Evolutionary conservation across 1,140 invertebrate species (phyloP), one percentile per base, ranked within the genome.

Genomic region (Cydia pomonella): DNA sequence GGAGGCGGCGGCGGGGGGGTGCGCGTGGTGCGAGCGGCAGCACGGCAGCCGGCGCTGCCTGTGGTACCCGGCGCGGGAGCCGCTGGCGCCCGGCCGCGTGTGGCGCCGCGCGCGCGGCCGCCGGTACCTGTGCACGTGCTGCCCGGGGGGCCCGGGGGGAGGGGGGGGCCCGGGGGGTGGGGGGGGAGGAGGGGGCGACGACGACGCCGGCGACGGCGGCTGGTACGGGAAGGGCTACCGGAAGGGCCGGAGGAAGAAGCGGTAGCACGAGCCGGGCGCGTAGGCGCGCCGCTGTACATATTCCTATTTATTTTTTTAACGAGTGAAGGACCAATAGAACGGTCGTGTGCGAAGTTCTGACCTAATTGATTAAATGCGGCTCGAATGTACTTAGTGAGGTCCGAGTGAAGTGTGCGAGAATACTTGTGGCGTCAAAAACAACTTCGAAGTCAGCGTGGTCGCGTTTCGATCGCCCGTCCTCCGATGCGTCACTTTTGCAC

Each of bases 201-300:
- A 2, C 2, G 16, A 63, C 27, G 72, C 16, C 53, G 74, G 73
- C 38, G 73, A 72, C 21, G 88, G 75, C 0, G 94, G 94, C 9
- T 95, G 94, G 94, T 95, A 94, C 83, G 94, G 94, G 38, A 94
- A 94, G 83, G 94, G 94, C 29, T 94, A 94, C 77, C 90, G 92
- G 75, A 94, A 94, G 82, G 93, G 91, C 73, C 84, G 91, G 69
- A 86, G 88, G 76, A 80, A 88, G 50, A 84, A 82, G 76, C 87
- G 84, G 75, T 81, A 79, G 79, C 77, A 38, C 25, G 73, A 12
- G 74, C 73, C 66, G 7, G 44, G 38, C 63, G 64, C 74, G 16
- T 79, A 77, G 77, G 77, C 77, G 77, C 82, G 81, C 76, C 84
- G 85, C 80, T 87, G 86, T 84, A 62, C 6, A 23, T 62, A 10